Percentiles rank a stretch among this genome's conserved stretches.
phyloP scores from a whole-genome alignment of 2,888 invertebrate genomes.

The Crocallis elinguaria region DNA sequence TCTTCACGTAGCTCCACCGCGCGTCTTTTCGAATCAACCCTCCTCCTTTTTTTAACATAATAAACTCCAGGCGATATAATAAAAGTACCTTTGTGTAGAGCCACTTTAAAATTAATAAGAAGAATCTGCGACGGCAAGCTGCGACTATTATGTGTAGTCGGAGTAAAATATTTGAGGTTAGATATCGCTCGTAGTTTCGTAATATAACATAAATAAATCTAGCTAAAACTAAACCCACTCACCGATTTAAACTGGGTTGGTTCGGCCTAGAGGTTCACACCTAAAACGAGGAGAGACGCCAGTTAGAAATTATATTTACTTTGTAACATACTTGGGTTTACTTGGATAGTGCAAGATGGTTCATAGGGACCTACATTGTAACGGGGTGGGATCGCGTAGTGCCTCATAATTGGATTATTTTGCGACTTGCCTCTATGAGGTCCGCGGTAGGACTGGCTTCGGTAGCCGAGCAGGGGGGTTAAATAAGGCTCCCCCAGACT shows the following conservation, averaged over 20 bases:
- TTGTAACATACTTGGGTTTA: neutral
- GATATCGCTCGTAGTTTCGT: constrained; percentile 1
- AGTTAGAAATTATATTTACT: constrained; percentile 11
- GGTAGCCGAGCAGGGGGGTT: constrained; percentile 66
- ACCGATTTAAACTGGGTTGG: constrained; percentile 56
- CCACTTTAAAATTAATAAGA: constrained; percentile 1
- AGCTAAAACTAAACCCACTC: constrained; percentile 46
- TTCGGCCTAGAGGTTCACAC: constrained; percentile 56
- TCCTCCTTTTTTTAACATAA: constrained; percentile 37
- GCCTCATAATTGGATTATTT: constrained; percentile 31
- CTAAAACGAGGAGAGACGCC: constrained; percentile 63
- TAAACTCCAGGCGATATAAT: constrained; percentile 24
- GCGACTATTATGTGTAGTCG: neutral
- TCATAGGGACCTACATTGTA: constrained; percentile 54
- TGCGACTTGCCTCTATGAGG: constrained; percentile 59
- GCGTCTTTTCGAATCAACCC: constrained; percentile 33
- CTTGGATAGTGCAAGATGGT: neutral
- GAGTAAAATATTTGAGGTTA: neutral
- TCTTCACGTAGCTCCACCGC: constrained; percentile 40
- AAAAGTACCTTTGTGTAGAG: constrained; percentile 1
- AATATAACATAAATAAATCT: constrained; percentile 20
- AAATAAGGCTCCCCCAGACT: constrained; percentile 75
- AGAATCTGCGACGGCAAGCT: neutral
- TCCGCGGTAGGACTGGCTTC: constrained; percentile 69
- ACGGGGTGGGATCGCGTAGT: constrained; percentile 28